A percentile compares a stretch with the other conserved stretches of the same genome.
Conservation (phyloP, 2,113 vertebrate species). For the Oceanites oceanicus region DNA sequence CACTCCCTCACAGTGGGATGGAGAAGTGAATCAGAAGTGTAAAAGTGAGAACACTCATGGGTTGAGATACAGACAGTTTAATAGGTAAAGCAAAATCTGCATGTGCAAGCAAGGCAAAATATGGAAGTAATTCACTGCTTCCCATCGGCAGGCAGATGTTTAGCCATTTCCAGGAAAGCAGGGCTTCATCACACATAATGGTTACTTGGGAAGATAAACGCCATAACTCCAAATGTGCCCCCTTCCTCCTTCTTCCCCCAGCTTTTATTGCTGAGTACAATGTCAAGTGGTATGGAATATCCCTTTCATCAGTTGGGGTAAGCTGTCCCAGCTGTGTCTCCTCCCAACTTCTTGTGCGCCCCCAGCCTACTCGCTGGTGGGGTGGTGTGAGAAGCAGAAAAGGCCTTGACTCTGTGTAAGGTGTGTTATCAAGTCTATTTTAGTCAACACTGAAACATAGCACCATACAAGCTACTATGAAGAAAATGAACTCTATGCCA, state of each 20-base stretch:
- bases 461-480: background rate
- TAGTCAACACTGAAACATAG: background rate
- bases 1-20: background rate
- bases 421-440: background rate
- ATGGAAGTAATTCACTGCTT: background rate
- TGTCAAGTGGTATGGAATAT: rapidly evolving
- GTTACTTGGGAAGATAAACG: background rate
- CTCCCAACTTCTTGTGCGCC: background rate
- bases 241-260: background rate
- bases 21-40: background rate
- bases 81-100: background rate
- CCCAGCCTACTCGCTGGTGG: rapidly evolving
- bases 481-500: background rate
- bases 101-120: background rate
- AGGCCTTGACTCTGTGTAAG: background rate
- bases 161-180: background rate
- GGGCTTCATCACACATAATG: rapidly evolving
- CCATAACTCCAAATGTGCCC: rapidly evolving
- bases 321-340: background rate
- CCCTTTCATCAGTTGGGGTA: background rate
- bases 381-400: background rate
- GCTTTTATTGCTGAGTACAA: background rate
- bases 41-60: background rate
- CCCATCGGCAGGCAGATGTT: background rate
- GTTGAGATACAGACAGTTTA: background rate